Percentiles rank a stretch among this genome's conserved stretches.
These are phyloP conservation scores for Suillia variegata DNA, from an alignment of 2,888 invertebrate species.

Conservation along the genomic window DNA sequence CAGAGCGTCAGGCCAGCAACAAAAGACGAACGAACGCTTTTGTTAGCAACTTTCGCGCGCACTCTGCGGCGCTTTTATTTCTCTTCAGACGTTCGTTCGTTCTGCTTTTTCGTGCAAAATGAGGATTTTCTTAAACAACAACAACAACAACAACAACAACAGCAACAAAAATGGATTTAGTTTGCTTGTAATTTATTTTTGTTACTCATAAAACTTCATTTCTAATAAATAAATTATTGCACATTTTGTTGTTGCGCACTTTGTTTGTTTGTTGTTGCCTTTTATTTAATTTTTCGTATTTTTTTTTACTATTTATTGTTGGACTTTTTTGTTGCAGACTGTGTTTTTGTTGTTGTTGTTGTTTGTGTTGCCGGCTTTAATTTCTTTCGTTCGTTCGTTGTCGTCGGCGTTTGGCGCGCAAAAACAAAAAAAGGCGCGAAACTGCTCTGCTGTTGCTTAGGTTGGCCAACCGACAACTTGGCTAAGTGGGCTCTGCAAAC, in stretches of 20 bases:
- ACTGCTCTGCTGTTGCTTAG: too few relatives aligned
- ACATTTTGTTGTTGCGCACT: background rate
- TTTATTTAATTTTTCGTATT: too few relatives aligned
- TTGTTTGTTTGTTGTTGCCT: background rate
- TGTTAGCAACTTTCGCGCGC: background rate
- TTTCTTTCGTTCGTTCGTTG: too few relatives aligned
- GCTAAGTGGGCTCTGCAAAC: too few relatives aligned
- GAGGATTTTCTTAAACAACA: too few relatives aligned
- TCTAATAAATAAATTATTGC: slow-evolving; percentile 11
- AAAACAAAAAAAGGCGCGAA: slow-evolving; percentile 1
- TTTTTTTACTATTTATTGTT: background rate
- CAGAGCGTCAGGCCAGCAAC: background rate
- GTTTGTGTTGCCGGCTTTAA: too few relatives aligned
- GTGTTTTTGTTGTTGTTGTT: too few relatives aligned
- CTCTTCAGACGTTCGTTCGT: background rate
- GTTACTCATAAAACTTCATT: background rate
- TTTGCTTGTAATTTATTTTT: background rate
- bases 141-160: too few relatives aligned
- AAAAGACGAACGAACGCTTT: background rate
- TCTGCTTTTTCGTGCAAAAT: too few relatives aligned
- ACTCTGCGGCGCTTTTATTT: background rate
- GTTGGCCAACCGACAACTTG: background rate
- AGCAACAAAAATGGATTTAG: too few relatives aligned
- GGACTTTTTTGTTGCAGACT: background rate
- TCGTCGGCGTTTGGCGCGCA: too few relatives aligned